A percentile compares a stretch with the other conserved stretches of the same genome.
Conservation (phyloP, 2,797 vertebrate species). For the Oceanodroma leucorhoa region DNA sequence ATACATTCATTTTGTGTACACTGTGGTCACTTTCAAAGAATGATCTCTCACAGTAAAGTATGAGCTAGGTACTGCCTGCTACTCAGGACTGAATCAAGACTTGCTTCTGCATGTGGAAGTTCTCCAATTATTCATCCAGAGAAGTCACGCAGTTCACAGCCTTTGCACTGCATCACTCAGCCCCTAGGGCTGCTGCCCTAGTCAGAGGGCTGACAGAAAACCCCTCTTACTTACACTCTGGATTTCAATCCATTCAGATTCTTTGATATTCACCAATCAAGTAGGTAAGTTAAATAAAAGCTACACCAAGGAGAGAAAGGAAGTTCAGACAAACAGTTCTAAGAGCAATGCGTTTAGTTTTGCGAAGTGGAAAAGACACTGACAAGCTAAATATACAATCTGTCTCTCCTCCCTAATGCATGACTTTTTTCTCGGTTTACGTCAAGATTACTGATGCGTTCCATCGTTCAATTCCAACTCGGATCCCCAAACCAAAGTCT, state of each 20-base stretch:
- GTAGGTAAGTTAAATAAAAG: not conserved
- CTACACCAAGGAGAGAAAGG: not conserved
- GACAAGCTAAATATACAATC: not conserved
- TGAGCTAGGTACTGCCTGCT: not conserved
- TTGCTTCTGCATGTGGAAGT: not conserved
- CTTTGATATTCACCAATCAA: not conserved
- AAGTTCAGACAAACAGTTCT: not conserved
- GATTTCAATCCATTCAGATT: not conserved
- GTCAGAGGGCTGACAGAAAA: not conserved
- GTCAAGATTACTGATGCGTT: constrained; percentile 85
- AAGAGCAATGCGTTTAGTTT: not conserved
- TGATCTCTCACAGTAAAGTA: not conserved
- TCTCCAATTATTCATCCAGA: not conserved
- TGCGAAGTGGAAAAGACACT: not conserved
- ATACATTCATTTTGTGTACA: not conserved
- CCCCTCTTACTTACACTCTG: not conserved
- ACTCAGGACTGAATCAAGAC: not conserved
- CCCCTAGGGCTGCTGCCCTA: not conserved
- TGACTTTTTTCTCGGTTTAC: constrained; percentile 43
- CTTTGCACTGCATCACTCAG: not conserved
- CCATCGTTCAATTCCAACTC: constrained; percentile 80
- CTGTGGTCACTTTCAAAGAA: not conserved
- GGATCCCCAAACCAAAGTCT: constrained; percentile 89
- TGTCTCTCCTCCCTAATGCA: not conserved
- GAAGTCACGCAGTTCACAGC: not conserved